phyloP scores from a whole-genome alignment of 1,140 invertebrate species.

The Lepidurus couesii region DNA sequence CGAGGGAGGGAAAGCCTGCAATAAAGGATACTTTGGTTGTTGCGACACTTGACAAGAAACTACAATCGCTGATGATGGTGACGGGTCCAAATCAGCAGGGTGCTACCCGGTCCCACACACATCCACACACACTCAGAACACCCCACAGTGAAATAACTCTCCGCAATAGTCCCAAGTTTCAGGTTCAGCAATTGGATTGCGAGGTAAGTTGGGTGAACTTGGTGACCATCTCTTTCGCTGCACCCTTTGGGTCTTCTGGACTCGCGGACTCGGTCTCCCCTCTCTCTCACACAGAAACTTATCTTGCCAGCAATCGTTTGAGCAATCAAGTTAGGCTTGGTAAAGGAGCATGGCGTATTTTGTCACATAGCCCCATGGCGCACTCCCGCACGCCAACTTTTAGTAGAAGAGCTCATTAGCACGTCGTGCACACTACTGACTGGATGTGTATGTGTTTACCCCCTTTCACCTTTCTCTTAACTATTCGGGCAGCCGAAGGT shows the following conservation, averaged over 20 bases:
- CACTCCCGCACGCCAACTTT: neutral
- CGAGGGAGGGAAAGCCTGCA: neutral
- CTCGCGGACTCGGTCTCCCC: too few relatives aligned
- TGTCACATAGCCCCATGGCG: neutral
- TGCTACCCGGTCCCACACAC: neutral
- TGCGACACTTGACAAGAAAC: neutral
- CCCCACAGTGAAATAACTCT: neutral
- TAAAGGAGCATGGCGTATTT: neutral
- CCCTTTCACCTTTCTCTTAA: too few relatives aligned
- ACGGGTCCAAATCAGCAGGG: neutral
- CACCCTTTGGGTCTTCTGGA: too few relatives aligned
- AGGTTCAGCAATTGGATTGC: too few relatives aligned
- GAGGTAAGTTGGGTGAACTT: too few relatives aligned
- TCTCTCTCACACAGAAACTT: neutral
- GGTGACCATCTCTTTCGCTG: too few relatives aligned
- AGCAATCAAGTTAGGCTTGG: neutral
- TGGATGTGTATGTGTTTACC: too few relatives aligned
- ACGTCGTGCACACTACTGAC: neutral
- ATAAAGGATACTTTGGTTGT: constrained; percentile 5
- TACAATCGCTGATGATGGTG: constrained; percentile 2
- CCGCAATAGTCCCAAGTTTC: neutral
- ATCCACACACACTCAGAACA: neutral
- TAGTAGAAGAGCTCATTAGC: constrained; percentile 12
- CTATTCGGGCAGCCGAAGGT: too few relatives aligned
- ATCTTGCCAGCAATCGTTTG: neutral